Evolutionary conservation across 2,797 vertebrate species (phyloP).

Genomic region (Sebastes umbrosus): DNA sequence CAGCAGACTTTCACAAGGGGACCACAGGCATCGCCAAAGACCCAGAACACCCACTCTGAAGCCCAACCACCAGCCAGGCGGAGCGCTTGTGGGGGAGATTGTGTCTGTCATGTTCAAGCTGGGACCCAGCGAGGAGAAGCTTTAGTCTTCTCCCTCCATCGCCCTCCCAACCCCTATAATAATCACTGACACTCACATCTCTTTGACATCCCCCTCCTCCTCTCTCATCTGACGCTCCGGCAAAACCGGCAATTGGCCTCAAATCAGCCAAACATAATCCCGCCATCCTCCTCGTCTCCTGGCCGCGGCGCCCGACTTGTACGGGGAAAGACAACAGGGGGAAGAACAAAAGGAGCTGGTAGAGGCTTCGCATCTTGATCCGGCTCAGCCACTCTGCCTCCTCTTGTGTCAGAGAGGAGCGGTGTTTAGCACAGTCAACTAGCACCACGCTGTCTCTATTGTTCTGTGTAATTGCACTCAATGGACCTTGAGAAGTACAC

Average conservation of each 20-base stretch:
- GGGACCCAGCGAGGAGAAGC: constrained; percentile 58
- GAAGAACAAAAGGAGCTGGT: constrained; percentile 55
- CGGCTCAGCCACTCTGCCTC: constrained; percentile 43
- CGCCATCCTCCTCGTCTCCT: constrained; percentile 56
- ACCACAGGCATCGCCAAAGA: constrained; percentile 31
- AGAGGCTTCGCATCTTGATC: constrained; percentile 48
- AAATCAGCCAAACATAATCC: constrained; percentile 81
- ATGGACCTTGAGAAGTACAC: constrained; percentile 70
- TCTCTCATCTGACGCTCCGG: constrained; percentile 42
- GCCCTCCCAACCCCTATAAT: constrained; percentile 71
- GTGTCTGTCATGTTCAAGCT: constrained; percentile 74
- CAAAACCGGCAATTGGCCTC: constrained; percentile 80
- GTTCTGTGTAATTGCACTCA: constrained; percentile 81
- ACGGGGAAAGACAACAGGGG: constrained; percentile 19
- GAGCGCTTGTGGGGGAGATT: constrained; percentile 33
- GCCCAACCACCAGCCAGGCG: constrained; percentile 37
- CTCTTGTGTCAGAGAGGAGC: constrained; percentile 54
- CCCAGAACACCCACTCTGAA: constrained; percentile 47
- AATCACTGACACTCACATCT: constrained; percentile 75
- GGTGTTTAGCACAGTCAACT: constrained; percentile 73
- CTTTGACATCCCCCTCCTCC: constrained; percentile 63
- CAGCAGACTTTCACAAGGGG: constrained; percentile 15
- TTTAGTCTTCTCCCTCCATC: constrained; percentile 45
- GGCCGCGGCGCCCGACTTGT: constrained; percentile 11
- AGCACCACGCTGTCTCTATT: constrained; percentile 69